Conservation (phyloP, 2,113 vertebrate species). For the Artemisiospiza belli region DNA sequence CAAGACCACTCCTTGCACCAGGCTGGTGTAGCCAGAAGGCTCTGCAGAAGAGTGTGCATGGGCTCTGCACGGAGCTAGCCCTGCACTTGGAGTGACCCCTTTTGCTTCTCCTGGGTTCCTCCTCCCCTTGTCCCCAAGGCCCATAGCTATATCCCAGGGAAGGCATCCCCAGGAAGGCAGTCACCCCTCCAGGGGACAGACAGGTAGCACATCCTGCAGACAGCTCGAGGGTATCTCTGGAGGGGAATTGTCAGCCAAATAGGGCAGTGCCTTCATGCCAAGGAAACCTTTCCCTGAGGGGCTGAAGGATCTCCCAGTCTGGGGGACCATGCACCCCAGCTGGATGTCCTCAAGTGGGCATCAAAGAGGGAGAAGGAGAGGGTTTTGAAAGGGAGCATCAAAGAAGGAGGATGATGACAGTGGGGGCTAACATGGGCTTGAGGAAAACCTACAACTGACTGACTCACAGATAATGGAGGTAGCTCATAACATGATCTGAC, state of each 20-base stretch:
- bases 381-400: not conserved
- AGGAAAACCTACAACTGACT: not conserved
- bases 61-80: not conserved
- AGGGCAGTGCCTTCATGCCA: not conserved
- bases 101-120: not conserved
- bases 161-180: not conserved
- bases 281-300: not conserved
- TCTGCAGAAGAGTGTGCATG: not conserved
- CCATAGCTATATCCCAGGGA: not conserved
- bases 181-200: not conserved
- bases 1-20: not conserved
- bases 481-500: not conserved
- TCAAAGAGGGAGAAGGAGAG: not conserved
- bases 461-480: not conserved
- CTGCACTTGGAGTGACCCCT: not conserved
- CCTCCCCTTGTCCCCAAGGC: not conserved
- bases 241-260: not conserved
- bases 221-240: not conserved
- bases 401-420: not conserved
- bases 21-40: not conserved
- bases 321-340: not conserved
- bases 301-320: not conserved
- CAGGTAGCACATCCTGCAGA: not conserved
- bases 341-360: not conserved
- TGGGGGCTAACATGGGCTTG: accelerated